Evolutionary conservation across 2,113 vertebrate species (phyloP).

Genomic region (Hemicordylus capensis): DNA sequence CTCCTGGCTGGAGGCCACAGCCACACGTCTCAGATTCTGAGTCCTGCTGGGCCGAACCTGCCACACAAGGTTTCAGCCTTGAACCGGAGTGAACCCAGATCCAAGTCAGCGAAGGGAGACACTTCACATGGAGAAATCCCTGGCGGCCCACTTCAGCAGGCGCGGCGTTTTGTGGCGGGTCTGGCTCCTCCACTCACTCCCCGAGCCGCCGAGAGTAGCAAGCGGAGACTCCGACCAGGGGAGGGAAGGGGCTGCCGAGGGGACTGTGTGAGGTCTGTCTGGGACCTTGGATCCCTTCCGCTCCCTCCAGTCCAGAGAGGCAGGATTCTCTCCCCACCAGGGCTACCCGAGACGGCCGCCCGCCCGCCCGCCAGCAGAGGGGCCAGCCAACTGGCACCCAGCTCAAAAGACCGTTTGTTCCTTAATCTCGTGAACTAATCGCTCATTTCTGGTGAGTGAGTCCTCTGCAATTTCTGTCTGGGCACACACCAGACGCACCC

Average conservation of each 20-base stretch:
- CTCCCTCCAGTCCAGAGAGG: neutral
- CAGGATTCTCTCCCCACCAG: neutral
- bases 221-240: neutral
- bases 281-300: neutral
- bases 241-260: neutral
- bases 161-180: too few relatives aligned
- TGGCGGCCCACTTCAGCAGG: too few relatives aligned
- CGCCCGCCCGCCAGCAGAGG: too few relatives aligned
- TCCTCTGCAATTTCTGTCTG: constrained; percentile 69
- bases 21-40: too few relatives aligned
- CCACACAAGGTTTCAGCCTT: neutral
- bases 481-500: constrained; percentile 57
- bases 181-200: too few relatives aligned
- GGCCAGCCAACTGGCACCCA: constrained; percentile 40
- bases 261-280: neutral
- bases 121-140: too few relatives aligned
- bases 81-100: neutral
- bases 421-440: constrained; percentile 55
- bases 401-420: constrained; percentile 71
- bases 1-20: too few relatives aligned
- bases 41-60: too few relatives aligned
- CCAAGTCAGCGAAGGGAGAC: neutral
- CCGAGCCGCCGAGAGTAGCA: neutral
- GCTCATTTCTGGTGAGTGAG: constrained; percentile 53
- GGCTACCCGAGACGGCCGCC: constrained; percentile 41